Evolutionary conservation across 2,797 vertebrate genomes (phyloP).

Genomic region (Sus cebifrons): DNA sequence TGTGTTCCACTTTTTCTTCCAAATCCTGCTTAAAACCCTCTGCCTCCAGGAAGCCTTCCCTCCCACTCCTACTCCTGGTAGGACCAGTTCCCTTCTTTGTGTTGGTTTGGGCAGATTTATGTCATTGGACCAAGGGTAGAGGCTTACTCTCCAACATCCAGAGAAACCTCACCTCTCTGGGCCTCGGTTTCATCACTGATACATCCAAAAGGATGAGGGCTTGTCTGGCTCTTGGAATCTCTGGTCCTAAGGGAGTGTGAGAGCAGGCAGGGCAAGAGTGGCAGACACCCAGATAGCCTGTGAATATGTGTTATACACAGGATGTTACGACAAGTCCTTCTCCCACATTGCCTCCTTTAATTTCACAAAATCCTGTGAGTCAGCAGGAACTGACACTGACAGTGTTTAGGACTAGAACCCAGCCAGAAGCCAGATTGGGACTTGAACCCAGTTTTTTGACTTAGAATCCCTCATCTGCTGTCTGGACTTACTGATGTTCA

Average conservation of each 20-base stretch:
- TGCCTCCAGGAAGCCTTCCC: not conserved
- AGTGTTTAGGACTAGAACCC: too few relatives aligned
- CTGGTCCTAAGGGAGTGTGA: not conserved
- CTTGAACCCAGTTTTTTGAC: too few relatives aligned
- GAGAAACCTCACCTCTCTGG: not conserved
- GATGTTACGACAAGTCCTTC: not conserved
- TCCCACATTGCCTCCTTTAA: not conserved
- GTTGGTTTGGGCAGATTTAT: not conserved
- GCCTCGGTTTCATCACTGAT: not conserved
- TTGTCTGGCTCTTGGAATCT: not conserved
- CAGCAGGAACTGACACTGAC: not conserved
- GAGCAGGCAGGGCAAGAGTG: not conserved
- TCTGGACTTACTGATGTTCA: too few relatives aligned
- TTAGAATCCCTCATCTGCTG: too few relatives aligned
- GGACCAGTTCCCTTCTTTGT: not conserved
- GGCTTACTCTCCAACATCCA: too few relatives aligned
- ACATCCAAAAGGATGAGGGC: not conserved
- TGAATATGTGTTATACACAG: not conserved
- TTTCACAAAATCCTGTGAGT: not conserved
- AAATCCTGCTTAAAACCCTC: not conserved
- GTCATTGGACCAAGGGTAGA: not conserved
- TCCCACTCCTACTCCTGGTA: not conserved
- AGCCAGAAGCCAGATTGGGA: too few relatives aligned
- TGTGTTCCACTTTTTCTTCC: not conserved
- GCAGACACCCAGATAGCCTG: not conserved